Evolutionary conservation across 2,797 vertebrate species (phyloP), one percentile per base, ranked within the genome.

Genomic region (Netta rufina): DNA sequence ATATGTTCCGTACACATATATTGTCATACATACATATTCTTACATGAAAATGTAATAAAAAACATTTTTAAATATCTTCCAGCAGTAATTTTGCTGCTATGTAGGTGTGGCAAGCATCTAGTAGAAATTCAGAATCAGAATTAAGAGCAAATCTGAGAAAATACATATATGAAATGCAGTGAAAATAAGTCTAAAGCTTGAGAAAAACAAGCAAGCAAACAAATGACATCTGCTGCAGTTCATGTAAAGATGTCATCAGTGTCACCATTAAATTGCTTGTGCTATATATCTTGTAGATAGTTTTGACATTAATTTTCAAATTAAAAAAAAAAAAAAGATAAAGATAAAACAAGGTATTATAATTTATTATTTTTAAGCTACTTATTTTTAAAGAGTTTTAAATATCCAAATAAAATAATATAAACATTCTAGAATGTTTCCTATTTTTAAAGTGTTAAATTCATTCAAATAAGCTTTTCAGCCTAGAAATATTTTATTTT

Each of bases 11-110:
- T 47, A 25, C 16, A 17, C 19, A 38, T 3, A 32, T 9, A 15
- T 14, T 0, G 0, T 15, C 58, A 17, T 54, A n/a, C 9, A 36
- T 57, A 32, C 9, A 30, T 27, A 79, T 65, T 49, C 20, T 3
- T 9, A 1, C 18, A 32, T 2, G 1, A 21, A 11, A 60, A 20
- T n/a, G 12, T 53, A 64, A 65, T 25, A 36, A 66, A 84, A 85
- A 60, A 0, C 3, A 62, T 56, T 62, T 51, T 10, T 71, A 93
- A 85, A 3, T 4, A 38, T 28, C 21, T 72, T 38, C 67, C 9
- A 45, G 22, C 4, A 79, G 16, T 28, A 77, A 36, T 60, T 80
- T 70, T 71, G 2, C 21, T 43, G 8, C 8, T 43, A 53, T 43
- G 16, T n/a, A 64, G 6, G 13, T 47, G 7, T 22, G 27, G 17